Base-by-base conservation (phyloP, 1,140 invertebrate species). In the Leptopilina boulardi region DNA sequence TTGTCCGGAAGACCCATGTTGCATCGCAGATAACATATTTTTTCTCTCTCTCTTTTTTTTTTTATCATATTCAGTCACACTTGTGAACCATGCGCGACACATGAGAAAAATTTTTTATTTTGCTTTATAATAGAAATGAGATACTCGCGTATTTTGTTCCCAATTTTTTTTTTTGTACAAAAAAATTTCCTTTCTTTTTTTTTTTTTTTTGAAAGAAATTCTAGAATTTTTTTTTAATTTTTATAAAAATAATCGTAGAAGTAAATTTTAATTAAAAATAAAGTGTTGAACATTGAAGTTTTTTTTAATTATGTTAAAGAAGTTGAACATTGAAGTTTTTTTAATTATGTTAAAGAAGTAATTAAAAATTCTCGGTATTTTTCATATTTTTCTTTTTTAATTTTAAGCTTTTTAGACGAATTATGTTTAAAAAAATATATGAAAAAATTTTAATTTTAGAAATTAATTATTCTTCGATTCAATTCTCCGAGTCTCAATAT, bases 1-100 rank as follows among this genome's bases (percentile, higher is more conserved):
- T 38, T 38, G 59, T 66, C 59, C 59, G 59, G 59, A 66, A 66
- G 23, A 66, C 59, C 59, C 59, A 66, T 66, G 59, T 34, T 66
- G 23, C 59, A 66, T 66, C 59, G 59, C 26, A n/a, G 3, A 30
- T 26, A 5, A 66, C 59, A 30, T 66, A n/a, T 66, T 66, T 66
- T 30, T 66, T 15, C 13, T 4, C 8, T 4, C 59, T 34, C 11
- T 30, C 15, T 66, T 59, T 66, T 66, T 54, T 54, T 38, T 6
- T 38, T 38, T 2, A 0, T 38, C 34, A 30, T n/a, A 66, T 30
- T 11, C 2, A 30, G 23, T n/a, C 59, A 66, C 59, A 66, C 59
- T 66, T 66, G 59, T 26, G 59, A 66, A 15, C 59, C 59, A 66
- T 66, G 13, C 23, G 59, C 23, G 23, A 66, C n/a, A 11, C 23